Conservation (phyloP, 1,140 invertebrate species). For the Reticulitermes speratus region DNA sequence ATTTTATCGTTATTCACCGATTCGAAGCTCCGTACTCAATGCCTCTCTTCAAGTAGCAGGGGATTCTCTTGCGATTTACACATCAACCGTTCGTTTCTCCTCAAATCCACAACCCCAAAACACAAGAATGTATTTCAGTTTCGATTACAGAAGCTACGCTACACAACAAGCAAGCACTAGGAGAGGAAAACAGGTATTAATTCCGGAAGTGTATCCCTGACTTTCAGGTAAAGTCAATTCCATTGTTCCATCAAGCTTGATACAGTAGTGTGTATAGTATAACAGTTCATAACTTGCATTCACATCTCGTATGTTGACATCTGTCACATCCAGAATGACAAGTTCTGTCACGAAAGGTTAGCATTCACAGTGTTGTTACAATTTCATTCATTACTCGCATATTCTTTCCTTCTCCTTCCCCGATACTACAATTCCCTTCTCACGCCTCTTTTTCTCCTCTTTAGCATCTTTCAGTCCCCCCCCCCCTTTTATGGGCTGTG, state of each 20-base stretch:
- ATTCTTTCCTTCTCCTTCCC: neutral
- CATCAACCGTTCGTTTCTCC: too few relatives aligned
- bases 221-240: neutral
- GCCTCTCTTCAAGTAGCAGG: too few relatives aligned
- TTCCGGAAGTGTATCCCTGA: neutral
- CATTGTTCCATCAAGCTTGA: slow-evolving; percentile 2
- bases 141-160: neutral
- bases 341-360: neutral
- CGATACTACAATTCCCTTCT: neutral
- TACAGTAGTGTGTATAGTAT: neutral
- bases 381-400: neutral
- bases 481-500: neutral
- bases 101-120: neutral
- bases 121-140: neutral
- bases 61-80: too few relatives aligned
- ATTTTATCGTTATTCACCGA: too few relatives aligned
- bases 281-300: slow-evolving; percentile 4
- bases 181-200: neutral
- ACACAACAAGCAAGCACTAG: neutral
- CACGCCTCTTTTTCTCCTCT: neutral
- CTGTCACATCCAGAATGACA: slow-evolving; percentile 5
- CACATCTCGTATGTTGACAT: neutral
- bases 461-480: neutral
- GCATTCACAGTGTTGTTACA: neutral
- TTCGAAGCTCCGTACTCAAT: too few relatives aligned